Conservation (phyloP, 2,113 vertebrate genomes). For the Syngnathus scovelli region DNA sequence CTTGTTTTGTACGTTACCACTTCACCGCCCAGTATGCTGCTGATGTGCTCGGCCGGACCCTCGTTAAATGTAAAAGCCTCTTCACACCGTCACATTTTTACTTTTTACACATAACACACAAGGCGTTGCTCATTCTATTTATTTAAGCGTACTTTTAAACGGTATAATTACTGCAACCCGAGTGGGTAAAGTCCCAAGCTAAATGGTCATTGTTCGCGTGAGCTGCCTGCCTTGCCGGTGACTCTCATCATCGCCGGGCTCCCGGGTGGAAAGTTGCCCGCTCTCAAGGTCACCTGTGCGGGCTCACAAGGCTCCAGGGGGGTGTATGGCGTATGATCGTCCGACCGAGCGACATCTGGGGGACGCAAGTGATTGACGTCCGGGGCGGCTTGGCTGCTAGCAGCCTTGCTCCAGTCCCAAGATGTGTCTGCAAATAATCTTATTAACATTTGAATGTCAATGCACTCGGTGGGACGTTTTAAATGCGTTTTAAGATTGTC, state of each 20-base stretch:
- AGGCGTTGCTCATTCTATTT: background rate
- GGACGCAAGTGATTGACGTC: slow-evolving; percentile 38
- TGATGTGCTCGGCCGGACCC: slow-evolving; percentile 1
- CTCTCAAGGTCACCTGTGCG: slow-evolving; percentile 63
- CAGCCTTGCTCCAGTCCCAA: background rate
- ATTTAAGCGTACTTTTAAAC: background rate
- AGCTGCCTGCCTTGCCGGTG: background rate
- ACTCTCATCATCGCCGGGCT: slow-evolving; percentile 12
- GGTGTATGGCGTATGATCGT: slow-evolving; percentile 14
- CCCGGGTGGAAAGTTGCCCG: slow-evolving; percentile 27
- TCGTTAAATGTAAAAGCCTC: background rate
- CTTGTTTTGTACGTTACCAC: slow-evolving; percentile 48
- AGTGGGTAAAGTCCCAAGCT: background rate
- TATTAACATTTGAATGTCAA: background rate
- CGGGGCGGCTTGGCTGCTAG: background rate
- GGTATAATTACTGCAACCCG: background rate
- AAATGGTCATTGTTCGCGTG: slow-evolving; percentile 1
- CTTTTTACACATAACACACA: background rate
- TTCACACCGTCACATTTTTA: background rate
- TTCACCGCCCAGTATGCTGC: slow-evolving; percentile 11
- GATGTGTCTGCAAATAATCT: background rate
- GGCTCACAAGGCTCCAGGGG: background rate
- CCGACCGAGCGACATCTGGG: slow-evolving; percentile 47
- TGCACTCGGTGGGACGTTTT: background rate
- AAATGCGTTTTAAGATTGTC: background rate